phyloP scores from a whole-genome alignment of 2,113 vertebrate genomes.

The Poecilia latipinna region DNA sequence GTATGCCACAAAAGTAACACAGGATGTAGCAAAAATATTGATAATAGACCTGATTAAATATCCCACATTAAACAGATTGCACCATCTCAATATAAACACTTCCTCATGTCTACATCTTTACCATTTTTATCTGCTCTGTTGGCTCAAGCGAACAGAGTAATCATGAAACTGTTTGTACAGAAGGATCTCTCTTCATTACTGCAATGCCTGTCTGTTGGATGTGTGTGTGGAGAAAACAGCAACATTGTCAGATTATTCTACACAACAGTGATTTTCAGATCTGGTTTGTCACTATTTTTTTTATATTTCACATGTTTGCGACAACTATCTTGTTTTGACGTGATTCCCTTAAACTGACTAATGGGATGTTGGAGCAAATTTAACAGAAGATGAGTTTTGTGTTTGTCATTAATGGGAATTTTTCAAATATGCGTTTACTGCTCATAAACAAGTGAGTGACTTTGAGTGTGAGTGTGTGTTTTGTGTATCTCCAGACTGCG shows the following conservation, averaged over 20 bases:
- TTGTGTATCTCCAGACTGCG: constrained; percentile 52
- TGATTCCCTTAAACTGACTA: not conserved
- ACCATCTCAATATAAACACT: no score
- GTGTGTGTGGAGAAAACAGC: no score
- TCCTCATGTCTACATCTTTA: no score
- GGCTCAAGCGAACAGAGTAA: no score
- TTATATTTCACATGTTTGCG: not conserved
- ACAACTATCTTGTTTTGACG: no score
- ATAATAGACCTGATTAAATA: no score
- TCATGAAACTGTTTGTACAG: no score
- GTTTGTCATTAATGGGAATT: constrained; percentile 29
- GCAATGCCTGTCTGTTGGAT: no score
- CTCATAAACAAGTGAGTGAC: constrained; percentile 32
- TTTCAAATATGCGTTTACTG: constrained; percentile 30
- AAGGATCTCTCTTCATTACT: no score
- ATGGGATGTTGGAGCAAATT: not conserved
- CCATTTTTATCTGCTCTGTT: no score
- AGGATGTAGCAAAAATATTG: not conserved
- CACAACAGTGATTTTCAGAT: not conserved
- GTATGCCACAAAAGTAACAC: not conserved
- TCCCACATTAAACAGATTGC: no score
- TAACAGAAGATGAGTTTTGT: not conserved
- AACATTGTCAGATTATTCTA: no score
- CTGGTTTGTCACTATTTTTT: not conserved
- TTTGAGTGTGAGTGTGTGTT: constrained; percentile 8